Base-by-base conservation (phyloP, 2,113 vertebrate genomes). In the Blennius ocellaris region DNA sequence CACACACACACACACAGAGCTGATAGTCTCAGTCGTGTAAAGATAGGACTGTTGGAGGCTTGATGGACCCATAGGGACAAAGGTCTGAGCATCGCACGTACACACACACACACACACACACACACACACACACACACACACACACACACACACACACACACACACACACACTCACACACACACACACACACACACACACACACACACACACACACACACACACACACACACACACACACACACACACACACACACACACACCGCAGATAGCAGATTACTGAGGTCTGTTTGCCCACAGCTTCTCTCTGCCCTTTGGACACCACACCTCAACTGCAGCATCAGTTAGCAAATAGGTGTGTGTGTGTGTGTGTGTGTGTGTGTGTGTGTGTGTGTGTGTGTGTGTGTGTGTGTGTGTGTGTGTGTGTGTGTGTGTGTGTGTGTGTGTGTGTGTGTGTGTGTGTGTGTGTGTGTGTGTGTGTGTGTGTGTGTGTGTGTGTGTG, bases 241-340 rank as follows among this genome's bases (percentile, higher is more conserved):
- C 21, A 30, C 21, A 81, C 45, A 30, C 61, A 64, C 53, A 62
- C 61, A 30, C 21, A 30, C 21, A 30, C 21, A 30, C 21, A 30
- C 21, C 21, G 63, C 66, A 88, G 83, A 90, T 83, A 86, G 77
- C 71, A 84, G 88, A 85, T 87, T 87, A 78, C 73, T 78, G 45
- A 15, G 50, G 53, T 66, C 40, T 92, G 90, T 94, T 93, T 94
- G 86, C 80, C 69, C 16, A 90, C 62, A n/a, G 73, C 52, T 74
- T 78, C 75, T 92, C 84, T 69, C 54, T 64, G 90, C 86, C 90
- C 93, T 94, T 94, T 94, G 92, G 82, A 88, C 92, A 66, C 90
- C 92, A 66, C 92, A 73, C 93, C 93, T 89, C 86, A 85, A 78
- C 81, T 60, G 83, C 73, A 87, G 80, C 78, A 72, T 73, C 71